Evolutionary conservation across 2,888 invertebrate genomes (phyloP), one percentile per base, ranked within the genome.

Genomic region (Protophormia terraenovae): DNA sequence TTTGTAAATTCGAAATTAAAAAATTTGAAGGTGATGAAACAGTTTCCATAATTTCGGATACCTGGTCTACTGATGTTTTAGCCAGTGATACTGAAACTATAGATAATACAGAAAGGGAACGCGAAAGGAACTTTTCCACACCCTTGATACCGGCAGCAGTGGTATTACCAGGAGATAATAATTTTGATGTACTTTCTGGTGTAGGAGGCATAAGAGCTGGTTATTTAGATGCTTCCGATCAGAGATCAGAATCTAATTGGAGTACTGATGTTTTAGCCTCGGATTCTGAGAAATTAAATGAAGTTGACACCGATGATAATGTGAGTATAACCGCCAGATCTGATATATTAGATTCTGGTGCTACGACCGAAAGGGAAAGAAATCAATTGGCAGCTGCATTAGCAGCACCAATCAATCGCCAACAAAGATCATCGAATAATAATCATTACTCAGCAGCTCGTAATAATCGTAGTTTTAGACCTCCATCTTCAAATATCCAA

Each of bases 21-120:
- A 95, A 96, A 90, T 92, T 96, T 75, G 95, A 95, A 93, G 97
- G 97, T 1, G 99, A 99, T 92, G 99, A 99, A 93, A 98, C 98
- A 0, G 96, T 98, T 88, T 99, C 98, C 45, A 96, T 99, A 90
- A 98, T 99, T 88, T 98, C 98, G 62, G 99, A 99, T 92, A 98
- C 98, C 0, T 99, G 99, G 99, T 98, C 98, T 88, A 99, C 99
- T 0, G 99, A 99, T 93, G 99, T 99, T 62, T 93, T 99, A 77
- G 98, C 98, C 0, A 98, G 98, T 76, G 99, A 99, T 93, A 98
- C 98, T 12, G 99, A 99, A 93, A 97, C 97, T 19, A 95, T 98
- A 55, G 98, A 98, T 87, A 96, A 96, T 87, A 94, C 94, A 27
- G 96, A 96, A 88, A 94, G 95, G 58, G 96, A 96, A 88, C 94